These are phyloP conservation scores for Urocitellus parryii DNA, from an alignment of 2,113 vertebrate genomes.

Conservation along the genomic window DNA sequence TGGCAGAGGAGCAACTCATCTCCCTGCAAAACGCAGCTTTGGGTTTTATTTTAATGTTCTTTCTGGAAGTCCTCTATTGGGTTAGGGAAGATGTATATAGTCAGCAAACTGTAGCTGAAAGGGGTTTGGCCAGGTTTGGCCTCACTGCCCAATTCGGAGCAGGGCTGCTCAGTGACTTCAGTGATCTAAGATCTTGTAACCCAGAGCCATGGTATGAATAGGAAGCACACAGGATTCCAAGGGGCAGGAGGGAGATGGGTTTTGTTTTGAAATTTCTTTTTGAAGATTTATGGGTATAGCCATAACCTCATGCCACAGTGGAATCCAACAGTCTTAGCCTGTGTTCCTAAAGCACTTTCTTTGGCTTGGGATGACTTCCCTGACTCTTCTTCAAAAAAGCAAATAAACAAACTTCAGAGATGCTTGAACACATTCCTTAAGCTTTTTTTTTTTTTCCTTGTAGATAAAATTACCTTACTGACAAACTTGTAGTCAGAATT, in stretches of 20 bases:
- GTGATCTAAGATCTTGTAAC: background rate
- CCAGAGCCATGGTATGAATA: background rate
- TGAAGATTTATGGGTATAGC: background rate
- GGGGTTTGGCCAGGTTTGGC: background rate
- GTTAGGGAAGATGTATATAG: background rate
- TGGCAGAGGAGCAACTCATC: background rate
- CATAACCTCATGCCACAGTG: background rate
- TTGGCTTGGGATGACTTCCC: background rate
- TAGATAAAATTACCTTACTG: background rate
- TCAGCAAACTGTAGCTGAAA: background rate
- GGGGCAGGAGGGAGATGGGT: too few species aligned
- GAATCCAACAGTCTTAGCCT: background rate
- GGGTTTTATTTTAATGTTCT: background rate
- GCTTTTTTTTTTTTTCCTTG: background rate
- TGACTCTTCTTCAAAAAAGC: background rate
- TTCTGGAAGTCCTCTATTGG: background rate
- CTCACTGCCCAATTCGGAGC: background rate
- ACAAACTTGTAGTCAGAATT: background rate
- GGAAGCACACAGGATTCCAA: background rate
- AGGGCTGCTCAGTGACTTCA: fast-evolving
- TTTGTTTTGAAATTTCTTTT: background rate
- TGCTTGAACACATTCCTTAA: background rate
- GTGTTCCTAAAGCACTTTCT: background rate
- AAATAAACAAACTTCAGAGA: background rate
- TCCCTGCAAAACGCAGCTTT: background rate